Conservation (phyloP, 1,140 invertebrate genomes). For the Megalonaias nervosa region DNA sequence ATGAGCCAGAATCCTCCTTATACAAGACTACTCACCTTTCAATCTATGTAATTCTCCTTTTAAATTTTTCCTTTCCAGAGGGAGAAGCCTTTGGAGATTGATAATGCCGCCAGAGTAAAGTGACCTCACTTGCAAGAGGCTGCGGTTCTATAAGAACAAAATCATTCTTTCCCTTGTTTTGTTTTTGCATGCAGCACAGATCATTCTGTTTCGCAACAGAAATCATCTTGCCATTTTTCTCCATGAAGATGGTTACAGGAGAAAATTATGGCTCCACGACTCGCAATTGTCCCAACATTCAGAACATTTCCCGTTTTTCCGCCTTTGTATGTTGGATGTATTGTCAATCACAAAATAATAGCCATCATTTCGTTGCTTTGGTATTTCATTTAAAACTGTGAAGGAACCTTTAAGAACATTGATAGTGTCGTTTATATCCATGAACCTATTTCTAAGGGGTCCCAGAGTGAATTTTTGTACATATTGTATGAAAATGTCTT, state of each 20-base stretch:
- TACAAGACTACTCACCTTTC: background rate
- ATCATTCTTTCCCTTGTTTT: conserved; percentile 3
- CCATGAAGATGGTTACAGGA: background rate
- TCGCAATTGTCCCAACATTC: conserved; percentile 24
- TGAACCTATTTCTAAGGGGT: conserved; percentile 1
- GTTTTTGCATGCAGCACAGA: conserved; percentile 1
- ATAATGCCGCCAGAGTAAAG: background rate
- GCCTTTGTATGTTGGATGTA: background rate
- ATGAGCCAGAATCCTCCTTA: too few relatives aligned
- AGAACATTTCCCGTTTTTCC: background rate
- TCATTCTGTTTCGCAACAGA: background rate
- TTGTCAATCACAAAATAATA: conserved; percentile 3
- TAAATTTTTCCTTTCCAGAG: background rate
- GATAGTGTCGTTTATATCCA: background rate
- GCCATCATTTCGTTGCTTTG: conserved; percentile 13
- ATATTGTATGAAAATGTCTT: too few relatives aligned
- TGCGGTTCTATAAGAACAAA: conserved; percentile 5
- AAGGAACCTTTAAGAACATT: background rate
- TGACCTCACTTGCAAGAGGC: background rate
- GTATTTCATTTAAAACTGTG: conserved; percentile 5
- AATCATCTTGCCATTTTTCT: conserved; percentile 4
- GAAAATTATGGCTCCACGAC: background rate
- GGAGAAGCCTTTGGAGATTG: background rate
- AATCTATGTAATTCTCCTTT: background rate
- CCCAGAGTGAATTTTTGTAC: background rate